Evolutionary conservation across 2,797 vertebrate genomes (phyloP).

Genomic region (Coluber constrictor): DNA sequence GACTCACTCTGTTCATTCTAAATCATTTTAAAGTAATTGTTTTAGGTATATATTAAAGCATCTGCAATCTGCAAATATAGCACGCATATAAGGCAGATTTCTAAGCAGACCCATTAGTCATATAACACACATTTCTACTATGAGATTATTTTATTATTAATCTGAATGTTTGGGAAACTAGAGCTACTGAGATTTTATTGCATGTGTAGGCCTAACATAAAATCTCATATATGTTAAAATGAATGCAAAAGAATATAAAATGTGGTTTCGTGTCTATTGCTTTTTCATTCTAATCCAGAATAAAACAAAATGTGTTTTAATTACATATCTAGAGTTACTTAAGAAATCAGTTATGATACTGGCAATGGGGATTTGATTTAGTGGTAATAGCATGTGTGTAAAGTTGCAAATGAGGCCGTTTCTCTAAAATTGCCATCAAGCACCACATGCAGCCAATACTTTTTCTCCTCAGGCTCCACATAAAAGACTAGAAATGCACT

Average conservation of each 20-base stretch:
- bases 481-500: background rate
- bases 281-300: background rate
- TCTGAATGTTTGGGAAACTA: background rate
- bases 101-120: background rate
- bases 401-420: constrained; percentile 1
- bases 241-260: background rate
- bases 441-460: background rate
- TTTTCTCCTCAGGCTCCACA: background rate
- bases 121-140: background rate
- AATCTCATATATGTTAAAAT: background rate
- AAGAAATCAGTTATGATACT: background rate
- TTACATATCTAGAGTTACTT: background rate
- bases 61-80: background rate
- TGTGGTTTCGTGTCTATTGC: background rate
- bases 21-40: background rate
- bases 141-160: background rate
- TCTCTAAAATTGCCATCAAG: background rate
- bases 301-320: background rate
- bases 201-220: background rate
- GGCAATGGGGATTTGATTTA: constrained; percentile 24
- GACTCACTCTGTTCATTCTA: background rate
- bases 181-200: background rate
- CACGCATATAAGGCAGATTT: background rate
- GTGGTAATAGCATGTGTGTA: constrained; percentile 8
- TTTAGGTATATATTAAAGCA: background rate